Conservation (phyloP, 1,140 invertebrate species). For the Drosophila rhopaloa region DNA sequence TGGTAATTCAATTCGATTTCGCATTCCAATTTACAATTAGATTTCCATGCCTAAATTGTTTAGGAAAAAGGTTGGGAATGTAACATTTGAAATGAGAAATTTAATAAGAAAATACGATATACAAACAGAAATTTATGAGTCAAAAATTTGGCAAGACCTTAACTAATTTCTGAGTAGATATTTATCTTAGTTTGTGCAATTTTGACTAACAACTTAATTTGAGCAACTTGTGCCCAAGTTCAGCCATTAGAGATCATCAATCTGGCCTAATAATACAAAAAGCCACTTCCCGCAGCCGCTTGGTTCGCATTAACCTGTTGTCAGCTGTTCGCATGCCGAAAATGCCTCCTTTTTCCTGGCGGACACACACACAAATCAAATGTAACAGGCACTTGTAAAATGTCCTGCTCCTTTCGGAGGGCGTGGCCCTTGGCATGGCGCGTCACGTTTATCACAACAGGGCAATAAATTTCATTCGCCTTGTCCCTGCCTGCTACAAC, state of each 20-base stretch:
- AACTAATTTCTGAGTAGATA: not conserved
- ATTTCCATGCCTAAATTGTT: too few species aligned
- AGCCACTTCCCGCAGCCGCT: slow-evolving; percentile 30
- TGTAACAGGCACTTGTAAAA: slow-evolving; percentile 58
- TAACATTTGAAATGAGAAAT: too few species aligned
- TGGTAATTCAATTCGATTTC: too few species aligned
- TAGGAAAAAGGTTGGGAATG: too few species aligned
- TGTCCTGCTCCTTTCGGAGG: slow-evolving; percentile 40
- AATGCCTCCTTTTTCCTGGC: slow-evolving; percentile 1
- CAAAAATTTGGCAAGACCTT: not conserved
- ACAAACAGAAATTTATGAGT: too few species aligned
- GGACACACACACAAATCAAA: slow-evolving; percentile 62
- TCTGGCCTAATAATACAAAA: slow-evolving; percentile 52
- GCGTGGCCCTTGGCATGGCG: slow-evolving; percentile 53
- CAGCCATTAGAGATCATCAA: slow-evolving; percentile 48
- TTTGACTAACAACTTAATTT: slow-evolving; percentile 37
- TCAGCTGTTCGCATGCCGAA: slow-evolving; percentile 25
- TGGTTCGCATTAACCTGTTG: slow-evolving; percentile 72
- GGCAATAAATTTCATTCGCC: slow-evolving; percentile 75
- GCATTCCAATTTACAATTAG: too few species aligned
- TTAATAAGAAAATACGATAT: too few species aligned
- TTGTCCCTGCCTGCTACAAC: slow-evolving; percentile 49
- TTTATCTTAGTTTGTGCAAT: not conserved
- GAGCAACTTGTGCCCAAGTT: slow-evolving; percentile 36
- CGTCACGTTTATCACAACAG: slow-evolving; percentile 80